Evolutionary conservation across 1,140 invertebrate genomes (phyloP), one percentile per base, ranked within the genome.

Genomic region (Caerostris darwini): DNA sequence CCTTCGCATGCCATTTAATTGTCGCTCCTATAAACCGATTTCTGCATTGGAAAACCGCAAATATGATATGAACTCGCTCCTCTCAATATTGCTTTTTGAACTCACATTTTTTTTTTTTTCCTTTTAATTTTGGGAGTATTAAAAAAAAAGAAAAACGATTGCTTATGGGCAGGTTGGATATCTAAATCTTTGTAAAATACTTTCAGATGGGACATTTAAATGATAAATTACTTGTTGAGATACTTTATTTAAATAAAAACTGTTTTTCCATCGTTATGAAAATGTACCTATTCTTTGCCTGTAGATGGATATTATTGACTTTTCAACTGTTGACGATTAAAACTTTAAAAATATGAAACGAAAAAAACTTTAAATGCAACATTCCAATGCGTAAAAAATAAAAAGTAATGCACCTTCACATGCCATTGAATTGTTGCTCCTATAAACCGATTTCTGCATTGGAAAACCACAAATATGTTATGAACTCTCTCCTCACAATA

Each of bases 21-120:
- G 88, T 77, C 88, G 67, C 19, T 90, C 88, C 88, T 17, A 90
- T 90, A 90, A 90, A 90, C 56, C 69, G 88, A 90, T 90, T 90
- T 77, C 67, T 77, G 34, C 10, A 77, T 50, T 77, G 71, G 53
- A 77, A 34, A 77, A 67, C 50, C 34, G 34, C 19, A 53, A 12
- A 50, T 77, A 50, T 34, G 67, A 58, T 90, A 56, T 67, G 34
- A 90, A 19, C 59, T 8, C 19, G 7, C 12, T 82, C 83, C 7
- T 61, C 34, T 12, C 71, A 56, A 64, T 88, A 88, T 83, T 83
- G 82, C 82, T 10, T 83, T 83, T 83, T 56, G 54, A 17, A 17
- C 14, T 19, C 14, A 17, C 14, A 19, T 7, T 57, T 83, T 83
- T 83, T 83, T 83, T 17, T 58, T n/a, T 34, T 34, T 34, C 54